These are phyloP conservation scores for Tethya wilhelma DNA, from an alignment of 37 sponge, comb jelly and placozoan genomes.

Conservation along the genomic window DNA sequence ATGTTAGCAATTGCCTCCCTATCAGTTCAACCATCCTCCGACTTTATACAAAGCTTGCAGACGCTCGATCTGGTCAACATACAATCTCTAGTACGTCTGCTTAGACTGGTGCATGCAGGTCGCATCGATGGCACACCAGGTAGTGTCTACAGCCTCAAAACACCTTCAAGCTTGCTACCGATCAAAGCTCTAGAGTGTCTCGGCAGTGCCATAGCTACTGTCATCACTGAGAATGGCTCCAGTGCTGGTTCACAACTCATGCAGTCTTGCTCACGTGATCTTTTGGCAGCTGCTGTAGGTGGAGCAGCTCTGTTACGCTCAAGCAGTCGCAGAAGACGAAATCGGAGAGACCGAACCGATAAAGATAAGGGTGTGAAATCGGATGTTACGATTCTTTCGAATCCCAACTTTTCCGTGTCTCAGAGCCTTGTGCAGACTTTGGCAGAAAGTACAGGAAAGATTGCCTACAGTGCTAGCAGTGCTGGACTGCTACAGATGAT, in stretches of 20 bases:
- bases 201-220: slow-evolving; percentile 25
- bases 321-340: not conserved
- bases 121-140: slow-evolving; percentile 55
- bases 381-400: slow-evolving; percentile 39
- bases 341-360: not conserved
- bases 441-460: slow-evolving; percentile 17
- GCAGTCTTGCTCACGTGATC: slow-evolving; percentile 56
- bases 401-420: slow-evolving; percentile 62
- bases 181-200: slow-evolving; percentile 38
- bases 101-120: slow-evolving; percentile 62
- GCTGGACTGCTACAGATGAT: slow-evolving; percentile 23
- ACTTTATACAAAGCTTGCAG: slow-evolving; percentile 19
- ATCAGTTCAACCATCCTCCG: not conserved
- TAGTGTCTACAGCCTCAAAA: not conserved
- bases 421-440: slow-evolving; percentile 48
- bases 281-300: slow-evolving; percentile 67
- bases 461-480: not conserved
- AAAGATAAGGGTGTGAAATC: not conserved
- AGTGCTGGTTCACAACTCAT: slow-evolving; percentile 43
- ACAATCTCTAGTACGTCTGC: slow-evolving; percentile 26
- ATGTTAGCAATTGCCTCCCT: slow-evolving; percentile 23
- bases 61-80: slow-evolving; percentile 21
- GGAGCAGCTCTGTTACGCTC: slow-evolving; percentile 39
- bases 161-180: slow-evolving; percentile 26
- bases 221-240: not conserved